These are phyloP conservation scores for Rotaria sp. DNA, from an alignment of 2,888 invertebrate genomes.

Conservation along the genomic window DNA sequence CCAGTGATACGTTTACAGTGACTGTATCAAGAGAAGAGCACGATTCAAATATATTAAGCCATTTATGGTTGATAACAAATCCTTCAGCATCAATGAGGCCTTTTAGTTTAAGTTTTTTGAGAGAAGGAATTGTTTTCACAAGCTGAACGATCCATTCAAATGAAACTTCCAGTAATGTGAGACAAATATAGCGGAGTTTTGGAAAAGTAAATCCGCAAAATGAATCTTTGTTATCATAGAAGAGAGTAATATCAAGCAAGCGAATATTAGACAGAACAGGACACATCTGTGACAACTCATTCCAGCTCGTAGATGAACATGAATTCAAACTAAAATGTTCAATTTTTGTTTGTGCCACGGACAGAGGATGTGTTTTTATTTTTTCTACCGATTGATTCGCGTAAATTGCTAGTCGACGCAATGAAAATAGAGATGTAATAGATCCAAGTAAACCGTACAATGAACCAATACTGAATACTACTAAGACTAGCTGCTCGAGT, in stretches of 20 bases:
- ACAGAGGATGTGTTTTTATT: neutral
- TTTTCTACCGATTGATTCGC: neutral
- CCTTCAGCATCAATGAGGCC: neutral
- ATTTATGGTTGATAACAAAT: neutral
- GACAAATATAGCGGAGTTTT: neutral
- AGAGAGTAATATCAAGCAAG: neutral
- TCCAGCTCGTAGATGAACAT: neutral
- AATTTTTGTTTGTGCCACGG: neutral
- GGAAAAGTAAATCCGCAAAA: neutral
- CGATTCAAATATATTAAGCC: neutral
- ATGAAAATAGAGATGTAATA: neutral
- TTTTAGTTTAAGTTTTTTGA: neutral
- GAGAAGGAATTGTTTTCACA: neutral
- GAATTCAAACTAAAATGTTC: neutral
- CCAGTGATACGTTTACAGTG: neutral
- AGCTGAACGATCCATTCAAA: neutral
- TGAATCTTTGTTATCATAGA: neutral
- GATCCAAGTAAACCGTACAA: neutral
- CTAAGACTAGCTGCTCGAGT: neutral
- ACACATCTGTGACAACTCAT: neutral
- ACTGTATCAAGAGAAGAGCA: neutral
- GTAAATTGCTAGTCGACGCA: neutral
- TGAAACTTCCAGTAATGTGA: neutral
- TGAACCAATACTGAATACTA: neutral
- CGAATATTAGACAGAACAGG: neutral